Conservation (phyloP, 2,113 vertebrate genomes). For the Ploceus nigricollis region DNA sequence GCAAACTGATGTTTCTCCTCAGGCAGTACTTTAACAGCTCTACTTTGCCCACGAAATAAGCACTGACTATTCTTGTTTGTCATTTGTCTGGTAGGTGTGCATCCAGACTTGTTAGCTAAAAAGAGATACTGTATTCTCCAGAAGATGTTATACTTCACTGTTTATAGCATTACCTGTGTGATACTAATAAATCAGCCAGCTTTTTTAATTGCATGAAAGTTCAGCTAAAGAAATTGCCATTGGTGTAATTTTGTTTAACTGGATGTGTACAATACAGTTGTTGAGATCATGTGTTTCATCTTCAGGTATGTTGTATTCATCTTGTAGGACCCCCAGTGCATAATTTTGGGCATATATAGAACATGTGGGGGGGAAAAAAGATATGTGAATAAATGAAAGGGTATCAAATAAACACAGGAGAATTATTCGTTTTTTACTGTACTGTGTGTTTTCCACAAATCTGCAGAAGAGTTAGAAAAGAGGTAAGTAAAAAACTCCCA, state of each 20-base stretch:
- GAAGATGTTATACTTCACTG: not conserved
- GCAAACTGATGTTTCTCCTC: not conserved
- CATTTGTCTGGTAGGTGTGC: not conserved
- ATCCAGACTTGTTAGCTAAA: not conserved
- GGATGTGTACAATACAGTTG: not conserved
- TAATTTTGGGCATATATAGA: not conserved
- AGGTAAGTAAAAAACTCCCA: not conserved
- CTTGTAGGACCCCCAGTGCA: not conserved
- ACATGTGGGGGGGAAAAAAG: fast-evolving
- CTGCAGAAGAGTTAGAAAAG: not conserved
- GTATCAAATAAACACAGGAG: not conserved
- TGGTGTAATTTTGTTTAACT: not conserved
- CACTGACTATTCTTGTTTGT: not conserved
- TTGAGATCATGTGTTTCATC: not conserved
- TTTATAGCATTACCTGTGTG: not conserved
- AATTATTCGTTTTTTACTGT: not conserved
- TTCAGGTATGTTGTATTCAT: not conserved
- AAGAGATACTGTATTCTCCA: not conserved
- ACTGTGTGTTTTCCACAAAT: not conserved
- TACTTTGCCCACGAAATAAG: not conserved
- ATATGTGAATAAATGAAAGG: not conserved
- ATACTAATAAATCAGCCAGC: not conserved
- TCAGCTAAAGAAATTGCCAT: not conserved
- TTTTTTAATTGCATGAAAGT: not conserved
- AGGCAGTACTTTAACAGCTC: not conserved